phyloP scores from a whole-genome alignment of 2,888 invertebrate genomes.

The Mythimna pallens region DNA sequence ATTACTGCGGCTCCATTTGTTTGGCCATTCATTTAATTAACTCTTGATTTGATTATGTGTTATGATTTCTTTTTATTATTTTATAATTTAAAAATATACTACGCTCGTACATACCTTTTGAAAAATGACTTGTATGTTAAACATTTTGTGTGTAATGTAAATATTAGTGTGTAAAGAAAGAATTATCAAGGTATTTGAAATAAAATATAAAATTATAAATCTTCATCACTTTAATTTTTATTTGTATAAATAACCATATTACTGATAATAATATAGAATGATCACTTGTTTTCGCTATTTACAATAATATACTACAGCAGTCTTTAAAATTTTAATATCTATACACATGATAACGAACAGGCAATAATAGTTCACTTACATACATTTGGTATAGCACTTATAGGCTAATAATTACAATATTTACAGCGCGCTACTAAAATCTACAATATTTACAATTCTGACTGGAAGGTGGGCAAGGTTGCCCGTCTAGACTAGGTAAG shows the following conservation, averaged over 20 bases:
- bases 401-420: constrained; percentile 86
- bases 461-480: constrained; percentile 84
- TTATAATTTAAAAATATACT: background rate
- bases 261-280: constrained; percentile 89
- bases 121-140: background rate
- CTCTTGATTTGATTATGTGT: constrained; percentile 27
- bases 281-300: constrained; percentile 90
- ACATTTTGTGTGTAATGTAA: background rate
- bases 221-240: constrained; percentile 86
- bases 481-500: constrained; percentile 92
- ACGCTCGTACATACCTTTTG: background rate
- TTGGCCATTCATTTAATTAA: constrained; percentile 45
- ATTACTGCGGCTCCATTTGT: constrained; percentile 50
- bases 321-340: constrained; percentile 91
- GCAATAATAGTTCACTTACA: constrained; percentile 89
- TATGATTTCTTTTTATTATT: constrained; percentile 11
- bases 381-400: constrained; percentile 91
- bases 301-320: constrained; percentile 91
- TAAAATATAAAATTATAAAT: constrained; percentile 84
- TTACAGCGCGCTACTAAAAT: constrained; percentile 84
- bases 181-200: constrained; percentile 61
- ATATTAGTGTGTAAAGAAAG: background rate
- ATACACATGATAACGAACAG: constrained; percentile 90
- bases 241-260: constrained; percentile 90
- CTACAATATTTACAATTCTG: constrained; percentile 86